Percentiles rank a stretch among this genome's conserved stretches.
Conservation (phyloP, 1,140 invertebrate species). For the Papilio machaon region DNA sequence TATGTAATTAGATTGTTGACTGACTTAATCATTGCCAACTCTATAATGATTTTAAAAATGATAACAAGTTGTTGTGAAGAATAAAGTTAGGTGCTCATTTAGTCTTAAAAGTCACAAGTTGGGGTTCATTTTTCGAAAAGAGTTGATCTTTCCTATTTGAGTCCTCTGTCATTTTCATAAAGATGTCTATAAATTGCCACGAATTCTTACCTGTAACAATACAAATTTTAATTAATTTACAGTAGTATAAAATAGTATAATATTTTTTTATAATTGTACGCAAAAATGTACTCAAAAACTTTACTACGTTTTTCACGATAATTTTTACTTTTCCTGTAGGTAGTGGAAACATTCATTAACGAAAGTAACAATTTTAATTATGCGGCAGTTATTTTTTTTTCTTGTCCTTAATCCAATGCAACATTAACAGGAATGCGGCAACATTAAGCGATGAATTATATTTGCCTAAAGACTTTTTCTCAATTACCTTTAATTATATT, state of each 20-base stretch:
- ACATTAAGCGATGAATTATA: conserved; percentile 63
- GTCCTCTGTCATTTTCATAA: neutral
- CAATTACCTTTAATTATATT: conserved; percentile 71
- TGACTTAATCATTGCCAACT: neutral
- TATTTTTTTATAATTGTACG: neutral
- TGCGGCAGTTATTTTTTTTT: conserved; percentile 26
- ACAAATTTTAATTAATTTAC: neutral
- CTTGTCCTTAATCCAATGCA: conserved; percentile 37
- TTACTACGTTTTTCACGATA: neutral
- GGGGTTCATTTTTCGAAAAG: no score
- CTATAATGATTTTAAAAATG: no score
- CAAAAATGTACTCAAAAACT: conserved; percentile 19
- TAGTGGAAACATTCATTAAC: conserved; percentile 40
- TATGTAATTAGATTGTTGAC: neutral
- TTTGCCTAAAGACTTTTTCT: conserved; percentile 51
- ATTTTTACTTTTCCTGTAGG: neutral
- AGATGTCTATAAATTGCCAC: neutral
- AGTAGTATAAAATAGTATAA: neutral
- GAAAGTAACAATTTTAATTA: conserved; percentile 60
- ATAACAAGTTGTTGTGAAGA: no score
- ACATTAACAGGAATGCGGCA: conserved; percentile 60
- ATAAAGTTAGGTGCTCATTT: no score
- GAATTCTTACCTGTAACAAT: conserved; percentile 47
- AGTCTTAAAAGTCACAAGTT: no score
- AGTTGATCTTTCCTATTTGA: neutral